Percentiles rank a stretch among this genome's conserved stretches.
Evolutionary conservation across 1,140 invertebrate species (phyloP).

Genomic region (Dryas iulia): DNA sequence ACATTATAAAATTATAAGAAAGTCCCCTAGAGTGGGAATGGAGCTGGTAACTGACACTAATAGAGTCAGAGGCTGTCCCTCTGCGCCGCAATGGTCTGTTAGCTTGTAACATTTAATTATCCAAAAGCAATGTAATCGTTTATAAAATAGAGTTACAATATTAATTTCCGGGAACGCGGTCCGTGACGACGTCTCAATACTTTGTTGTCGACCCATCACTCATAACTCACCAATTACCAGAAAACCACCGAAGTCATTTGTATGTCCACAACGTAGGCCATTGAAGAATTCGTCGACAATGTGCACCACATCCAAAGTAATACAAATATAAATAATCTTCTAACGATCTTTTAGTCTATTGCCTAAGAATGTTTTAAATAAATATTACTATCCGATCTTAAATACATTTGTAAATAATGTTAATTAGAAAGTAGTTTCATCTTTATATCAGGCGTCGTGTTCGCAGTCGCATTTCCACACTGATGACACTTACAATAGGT

Average conservation of each 20-base stretch:
- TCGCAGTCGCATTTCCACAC: too few species aligned
- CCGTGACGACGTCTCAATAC: slow-evolving; percentile 2
- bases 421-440: neutral
- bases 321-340: neutral
- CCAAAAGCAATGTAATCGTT: neutral
- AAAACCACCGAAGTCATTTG: neutral
- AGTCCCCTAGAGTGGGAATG: too few species aligned
- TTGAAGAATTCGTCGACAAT: slow-evolving; percentile 8
- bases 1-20: too few species aligned
- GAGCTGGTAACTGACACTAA: too few species aligned
- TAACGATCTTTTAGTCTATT: neutral
- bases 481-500: too few species aligned
- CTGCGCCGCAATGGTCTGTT: neutral
- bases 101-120: neutral
- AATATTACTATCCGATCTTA: neutral
- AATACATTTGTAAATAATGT: neutral
- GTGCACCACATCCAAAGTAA: slow-evolving; percentile 3
- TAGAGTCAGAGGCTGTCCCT: neutral
- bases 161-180: slow-evolving; percentile 1
- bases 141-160: slow-evolving; percentile 6
- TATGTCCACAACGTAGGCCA: neutral
- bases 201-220: slow-evolving; percentile 4
- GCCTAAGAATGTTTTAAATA: neutral
- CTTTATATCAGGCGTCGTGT: too few species aligned
- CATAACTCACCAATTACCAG: slow-evolving; percentile 9